Conservation (phyloP, 2,888 invertebrate genomes). For the Dryococelus australis region DNA sequence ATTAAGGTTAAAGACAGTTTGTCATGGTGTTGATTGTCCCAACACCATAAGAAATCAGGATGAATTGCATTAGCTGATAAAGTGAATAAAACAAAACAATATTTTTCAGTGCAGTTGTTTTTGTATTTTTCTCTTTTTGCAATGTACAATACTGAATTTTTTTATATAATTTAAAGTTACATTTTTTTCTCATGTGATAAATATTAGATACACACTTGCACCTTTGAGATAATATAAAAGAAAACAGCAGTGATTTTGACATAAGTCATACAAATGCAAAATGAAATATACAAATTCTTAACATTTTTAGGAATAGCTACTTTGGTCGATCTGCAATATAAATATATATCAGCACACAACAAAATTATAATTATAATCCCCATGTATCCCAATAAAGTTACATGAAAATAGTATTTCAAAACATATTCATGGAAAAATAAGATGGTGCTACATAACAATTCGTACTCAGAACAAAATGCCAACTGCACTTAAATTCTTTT, state of each 20-base stretch:
- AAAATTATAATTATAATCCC: background rate
- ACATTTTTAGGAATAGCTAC: background rate
- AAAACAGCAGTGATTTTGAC: background rate
- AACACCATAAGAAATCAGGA: too few species aligned
- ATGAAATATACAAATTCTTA: background rate
- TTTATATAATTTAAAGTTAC: background rate
- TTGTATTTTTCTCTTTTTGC: background rate
- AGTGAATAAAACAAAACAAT: background rate
- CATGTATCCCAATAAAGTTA: constrained; percentile 1
- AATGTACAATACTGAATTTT: background rate
- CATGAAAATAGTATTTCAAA: background rate
- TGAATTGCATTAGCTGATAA: too few species aligned
- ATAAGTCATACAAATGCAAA: background rate
- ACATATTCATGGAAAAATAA: background rate
- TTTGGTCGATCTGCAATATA: background rate
- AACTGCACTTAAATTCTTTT: background rate
- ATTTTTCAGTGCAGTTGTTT: background rate
- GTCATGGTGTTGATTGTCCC: too few species aligned
- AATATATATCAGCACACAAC: background rate
- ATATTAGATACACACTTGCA: background rate
- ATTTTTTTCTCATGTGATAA: background rate
- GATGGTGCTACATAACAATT: background rate
- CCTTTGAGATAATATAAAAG: background rate
- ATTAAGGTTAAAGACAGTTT: too few species aligned
- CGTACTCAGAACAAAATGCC: constrained; percentile 1